A percentile compares a stretch with the other conserved stretches of the same genome.
These are phyloP conservation scores for Pollicipes pollicipes DNA, from an alignment of 1,140 invertebrate genomes.

Conservation along the genomic window DNA sequence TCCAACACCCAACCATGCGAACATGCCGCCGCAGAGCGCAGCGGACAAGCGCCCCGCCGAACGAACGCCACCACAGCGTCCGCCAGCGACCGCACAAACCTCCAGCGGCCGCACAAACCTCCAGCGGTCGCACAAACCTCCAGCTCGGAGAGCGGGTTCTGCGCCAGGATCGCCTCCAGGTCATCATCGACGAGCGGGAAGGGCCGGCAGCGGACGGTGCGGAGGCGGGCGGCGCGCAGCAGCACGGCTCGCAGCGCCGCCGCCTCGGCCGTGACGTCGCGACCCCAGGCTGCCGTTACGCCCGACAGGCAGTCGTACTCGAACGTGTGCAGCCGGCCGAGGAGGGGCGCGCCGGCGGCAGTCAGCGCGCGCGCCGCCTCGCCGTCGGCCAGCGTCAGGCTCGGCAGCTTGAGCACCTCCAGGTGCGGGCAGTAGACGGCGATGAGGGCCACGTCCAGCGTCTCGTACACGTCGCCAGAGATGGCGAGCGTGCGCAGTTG, in stretches of 20 bases:
- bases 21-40: no score
- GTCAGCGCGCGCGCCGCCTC: not conserved
- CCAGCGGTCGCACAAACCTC: not conserved
- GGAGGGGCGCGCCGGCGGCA: not conserved
- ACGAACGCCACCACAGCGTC: no score
- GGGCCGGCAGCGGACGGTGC: not conserved
- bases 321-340: not conserved
- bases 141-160: not conserved
- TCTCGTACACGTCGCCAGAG: not conserved
- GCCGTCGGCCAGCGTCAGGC: not conserved
- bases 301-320: not conserved
- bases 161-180: not conserved
- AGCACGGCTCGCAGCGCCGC: not conserved
- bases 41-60: no score
- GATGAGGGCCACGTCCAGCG: not conserved
- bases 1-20: no score
- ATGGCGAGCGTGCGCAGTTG: not conserved
- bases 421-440: not conserved
- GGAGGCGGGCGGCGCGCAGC: not conserved
- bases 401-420: not conserved
- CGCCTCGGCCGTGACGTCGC: not conserved
- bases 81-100: no score
- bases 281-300: not conserved
- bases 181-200: constrained; percentile 5
- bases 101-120: no score